Evolutionary conservation across 2,113 vertebrate species (phyloP).

Genomic region (Chrysochloris asiatica): DNA sequence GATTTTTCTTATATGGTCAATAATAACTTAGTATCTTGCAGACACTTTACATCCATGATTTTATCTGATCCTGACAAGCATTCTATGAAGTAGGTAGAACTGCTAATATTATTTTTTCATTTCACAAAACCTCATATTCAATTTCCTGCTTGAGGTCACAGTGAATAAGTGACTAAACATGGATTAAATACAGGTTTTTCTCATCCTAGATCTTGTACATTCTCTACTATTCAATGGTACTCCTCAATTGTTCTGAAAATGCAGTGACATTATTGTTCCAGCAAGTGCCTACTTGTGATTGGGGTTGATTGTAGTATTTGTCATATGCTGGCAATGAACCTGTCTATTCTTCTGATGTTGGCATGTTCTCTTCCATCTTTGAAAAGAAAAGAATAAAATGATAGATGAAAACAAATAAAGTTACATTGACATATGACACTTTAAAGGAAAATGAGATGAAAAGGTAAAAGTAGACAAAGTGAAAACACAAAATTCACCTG

Average conservation of each 20-base stretch:
- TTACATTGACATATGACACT: constrained; percentile 44
- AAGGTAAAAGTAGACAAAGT: constrained; percentile 62
- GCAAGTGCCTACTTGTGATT: neutral
- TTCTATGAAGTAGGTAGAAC: neutral
- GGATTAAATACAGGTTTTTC: constrained; percentile 27
- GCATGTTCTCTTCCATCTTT: constrained; percentile 21
- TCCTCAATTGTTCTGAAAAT: constrained; percentile 18
- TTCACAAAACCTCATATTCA: constrained; percentile 11
- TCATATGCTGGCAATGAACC: neutral
- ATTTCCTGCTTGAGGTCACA: constrained; percentile 15
- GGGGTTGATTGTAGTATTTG: neutral
- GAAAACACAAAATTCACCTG: constrained; percentile 65
- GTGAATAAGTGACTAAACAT: constrained; percentile 13
- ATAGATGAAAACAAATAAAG: constrained; percentile 68
- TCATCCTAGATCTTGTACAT: neutral
- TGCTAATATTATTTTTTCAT: neutral
- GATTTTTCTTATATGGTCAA: constrained; percentile 30
- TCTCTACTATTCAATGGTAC: neutral
- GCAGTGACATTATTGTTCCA: neutral
- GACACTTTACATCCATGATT: neutral
- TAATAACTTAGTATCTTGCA: neutral
- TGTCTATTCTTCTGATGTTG: constrained; percentile 21
- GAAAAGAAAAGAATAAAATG: constrained; percentile 62
- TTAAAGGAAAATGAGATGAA: constrained; percentile 71
- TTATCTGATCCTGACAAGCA: neutral